phyloP scores from a whole-genome alignment of 1,140 invertebrate species.

The Reticulitermes speratus region DNA sequence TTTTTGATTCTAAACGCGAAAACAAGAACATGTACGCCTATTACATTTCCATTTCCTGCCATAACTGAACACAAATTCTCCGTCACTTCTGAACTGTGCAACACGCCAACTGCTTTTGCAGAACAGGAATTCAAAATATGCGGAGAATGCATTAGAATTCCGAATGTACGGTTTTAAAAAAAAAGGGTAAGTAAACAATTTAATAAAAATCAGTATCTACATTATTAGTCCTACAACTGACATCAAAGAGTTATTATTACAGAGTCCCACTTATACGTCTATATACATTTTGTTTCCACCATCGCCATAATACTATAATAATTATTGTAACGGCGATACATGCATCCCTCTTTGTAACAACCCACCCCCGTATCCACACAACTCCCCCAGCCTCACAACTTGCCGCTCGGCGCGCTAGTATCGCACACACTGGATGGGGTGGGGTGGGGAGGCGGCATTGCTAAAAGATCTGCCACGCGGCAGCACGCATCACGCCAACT shows the following conservation, averaged over 20 bases:
- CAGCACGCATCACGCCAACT: conserved; percentile 20
- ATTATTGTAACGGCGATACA: not conserved
- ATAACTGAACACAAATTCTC: no score
- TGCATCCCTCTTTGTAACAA: not conserved
- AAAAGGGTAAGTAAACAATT: conserved; percentile 14
- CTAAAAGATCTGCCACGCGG: not conserved
- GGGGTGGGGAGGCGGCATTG: not conserved
- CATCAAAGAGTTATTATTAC: conserved; percentile 1
- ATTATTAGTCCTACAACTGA: conserved; percentile 2
- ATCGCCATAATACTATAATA: not conserved
- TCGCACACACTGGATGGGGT: not conserved
- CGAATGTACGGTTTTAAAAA: not conserved
- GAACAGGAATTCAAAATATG: not conserved
- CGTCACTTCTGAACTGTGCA: no score
- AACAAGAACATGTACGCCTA: no score
- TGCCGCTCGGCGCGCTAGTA: not conserved
- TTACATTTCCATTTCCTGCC: no score
- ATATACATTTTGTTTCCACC: not conserved
- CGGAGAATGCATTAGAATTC: not conserved
- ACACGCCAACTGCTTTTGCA: no score
- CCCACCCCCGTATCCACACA: not conserved
- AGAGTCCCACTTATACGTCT: not conserved
- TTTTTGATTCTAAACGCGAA: no score
- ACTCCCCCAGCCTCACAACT: not conserved
- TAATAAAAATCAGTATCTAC: not conserved